Conservation (phyloP, 2,888 invertebrate genomes). For the Microctonus hyperodae region DNA sequence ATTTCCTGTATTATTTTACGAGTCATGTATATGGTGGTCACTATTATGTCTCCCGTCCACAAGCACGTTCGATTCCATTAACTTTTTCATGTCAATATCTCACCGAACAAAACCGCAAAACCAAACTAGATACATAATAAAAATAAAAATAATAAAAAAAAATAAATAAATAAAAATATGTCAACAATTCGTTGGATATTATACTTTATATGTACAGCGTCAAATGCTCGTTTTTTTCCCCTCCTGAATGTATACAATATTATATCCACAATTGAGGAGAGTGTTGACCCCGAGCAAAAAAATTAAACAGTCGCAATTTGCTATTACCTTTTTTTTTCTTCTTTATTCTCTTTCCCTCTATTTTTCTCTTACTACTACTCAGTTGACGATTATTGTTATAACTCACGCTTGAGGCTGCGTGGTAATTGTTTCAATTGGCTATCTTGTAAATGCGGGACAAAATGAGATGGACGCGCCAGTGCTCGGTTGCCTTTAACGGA, state of each 20-base stretch:
- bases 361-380: background rate
- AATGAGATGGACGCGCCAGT: conserved; percentile 26
- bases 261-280: conserved; percentile 17
- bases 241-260: conserved; percentile 2
- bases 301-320: background rate
- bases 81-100: conserved; percentile 18
- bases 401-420: conserved; percentile 25
- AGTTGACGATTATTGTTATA: conserved; percentile 10
- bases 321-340: background rate
- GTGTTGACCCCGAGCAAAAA: background rate
- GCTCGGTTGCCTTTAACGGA: conserved; percentile 40
- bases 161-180: conserved; percentile 10
- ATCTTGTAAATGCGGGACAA: conserved; percentile 30
- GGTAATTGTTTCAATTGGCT: conserved; percentile 43
- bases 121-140: conserved; percentile 10
- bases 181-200: conserved; percentile 7
- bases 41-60: conserved; percentile 34
- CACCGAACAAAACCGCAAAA: conserved; percentile 8
- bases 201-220: conserved; percentile 8
- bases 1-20: background rate
- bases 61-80: conserved; percentile 28
- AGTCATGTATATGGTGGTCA: background rate
- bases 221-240: conserved; percentile 28
- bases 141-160: conserved; percentile 9
- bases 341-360: background rate